Evolutionary conservation across 2,797 vertebrate species (phyloP), one percentile per base, ranked within the genome.

Genomic region (Cyprinella venusta): DNA sequence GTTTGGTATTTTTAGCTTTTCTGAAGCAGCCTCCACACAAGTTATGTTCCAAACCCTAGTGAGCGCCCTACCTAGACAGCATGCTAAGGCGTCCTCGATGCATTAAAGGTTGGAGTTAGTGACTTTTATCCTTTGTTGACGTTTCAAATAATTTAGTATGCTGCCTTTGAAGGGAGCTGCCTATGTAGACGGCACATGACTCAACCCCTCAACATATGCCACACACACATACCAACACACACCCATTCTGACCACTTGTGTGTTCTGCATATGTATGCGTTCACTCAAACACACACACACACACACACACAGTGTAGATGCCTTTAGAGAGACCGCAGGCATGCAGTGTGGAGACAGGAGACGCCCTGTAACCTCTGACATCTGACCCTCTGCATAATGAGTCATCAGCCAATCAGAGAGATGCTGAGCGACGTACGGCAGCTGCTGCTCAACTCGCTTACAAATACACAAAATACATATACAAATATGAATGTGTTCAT

Each of bases 321-420:
- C 38, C 50, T 52, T 40, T 70, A 78, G 40, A 71, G 63, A 86
- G 87, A 89, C 85, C 82, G 50, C 77, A 83, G 85, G 79, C 87
- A 86, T 88, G 83, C 33, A 67, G 81, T 76, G 18, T 71, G 50
- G 85, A 85, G 82, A 79, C 81, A 67, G 33, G 50, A 48, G 59
- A 63, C 72, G 69, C 82, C 87, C 86, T 83, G 36, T 87, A 78
- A 93, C 91, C 92, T 91, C 88, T 92, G 89, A 91, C 90, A 92
- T 86, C 85, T 83, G 80, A 90, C 91, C 82, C 59, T 63, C 26
- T 36, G 16, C 36, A 33, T 79, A 54, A 76, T 86, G 84, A 86
- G 18, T 54, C 42, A 56, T 76, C 78, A 82, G n/a, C 82, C 76
- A 86, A 77, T 84, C 81, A 84, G 64, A 81, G 63, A 48, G 67